A percentile compares a stretch with the other conserved stretches of the same genome.
These are phyloP conservation scores for Drosophila merina DNA, from an alignment of 2,888 invertebrate species.

Conservation along the genomic window DNA sequence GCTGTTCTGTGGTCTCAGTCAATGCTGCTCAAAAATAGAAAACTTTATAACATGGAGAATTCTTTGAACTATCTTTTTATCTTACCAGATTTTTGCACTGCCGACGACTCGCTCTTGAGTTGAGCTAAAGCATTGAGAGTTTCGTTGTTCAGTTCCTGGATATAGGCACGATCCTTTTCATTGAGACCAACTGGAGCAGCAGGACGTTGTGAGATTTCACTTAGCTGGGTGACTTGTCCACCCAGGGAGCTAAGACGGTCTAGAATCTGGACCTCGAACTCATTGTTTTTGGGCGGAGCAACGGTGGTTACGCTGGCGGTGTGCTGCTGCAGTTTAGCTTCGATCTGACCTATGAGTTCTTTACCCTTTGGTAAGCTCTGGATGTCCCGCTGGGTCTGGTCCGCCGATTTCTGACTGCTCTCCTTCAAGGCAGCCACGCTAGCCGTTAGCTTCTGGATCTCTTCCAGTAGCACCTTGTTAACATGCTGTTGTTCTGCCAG, in stretches of 20 bases:
- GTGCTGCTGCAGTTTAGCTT: constrained; percentile 80
- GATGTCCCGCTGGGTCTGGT: constrained; percentile 76
- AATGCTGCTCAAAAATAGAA: constrained; percentile 78
- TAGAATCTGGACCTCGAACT: constrained; percentile 84
- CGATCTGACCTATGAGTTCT: constrained; percentile 80
- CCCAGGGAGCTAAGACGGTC: constrained; percentile 84
- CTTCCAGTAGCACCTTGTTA: constrained; percentile 74
- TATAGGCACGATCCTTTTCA: constrained; percentile 84
- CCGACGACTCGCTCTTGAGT: constrained; percentile 85
- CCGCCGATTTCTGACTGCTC: constrained; percentile 71
- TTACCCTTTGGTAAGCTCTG: constrained; percentile 74
- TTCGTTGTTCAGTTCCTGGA: constrained; percentile 86
- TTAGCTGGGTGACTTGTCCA: constrained; percentile 81
- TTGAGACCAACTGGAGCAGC: constrained; percentile 74
- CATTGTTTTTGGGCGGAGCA: constrained; percentile 81
- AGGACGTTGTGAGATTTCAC: constrained; percentile 67
- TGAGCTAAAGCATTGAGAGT: constrained; percentile 86
- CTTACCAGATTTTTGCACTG: constrained; percentile 85
- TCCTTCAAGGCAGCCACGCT: constrained; percentile 72
- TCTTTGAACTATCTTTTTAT: constrained; percentile 7
- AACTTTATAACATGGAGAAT: neutral
- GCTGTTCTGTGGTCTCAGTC: constrained; percentile 84
- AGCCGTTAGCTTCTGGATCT: constrained; percentile 72
- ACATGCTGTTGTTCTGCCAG: constrained; percentile 69
- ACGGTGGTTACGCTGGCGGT: constrained; percentile 63